A percentile compares a stretch with the other conserved stretches of the same genome.
Evolutionary conservation across 2,113 vertebrate genomes (phyloP).

Genomic region (Pagrus major): DNA sequence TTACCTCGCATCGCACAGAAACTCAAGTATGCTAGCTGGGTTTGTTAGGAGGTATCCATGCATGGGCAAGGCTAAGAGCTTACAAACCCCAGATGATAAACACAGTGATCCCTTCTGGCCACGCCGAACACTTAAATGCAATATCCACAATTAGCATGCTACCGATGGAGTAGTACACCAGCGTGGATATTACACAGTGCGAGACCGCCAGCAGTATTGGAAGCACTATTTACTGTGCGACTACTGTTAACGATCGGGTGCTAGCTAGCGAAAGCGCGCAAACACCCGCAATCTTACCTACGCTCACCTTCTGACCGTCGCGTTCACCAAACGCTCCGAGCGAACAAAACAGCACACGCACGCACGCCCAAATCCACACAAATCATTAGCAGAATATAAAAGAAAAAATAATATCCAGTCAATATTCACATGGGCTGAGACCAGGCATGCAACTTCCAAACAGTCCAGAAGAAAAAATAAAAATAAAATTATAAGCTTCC

Average conservation of each 20-base stretch:
- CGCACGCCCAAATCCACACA: conserved; percentile 15
- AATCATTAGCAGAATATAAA: conserved; percentile 46
- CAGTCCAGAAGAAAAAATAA: conserved; percentile 37
- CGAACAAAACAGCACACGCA: conserved; percentile 9
- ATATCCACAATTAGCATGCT: conserved; percentile 34
- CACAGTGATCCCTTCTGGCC: conserved; percentile 69
- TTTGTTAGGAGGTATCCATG: conserved; percentile 67
- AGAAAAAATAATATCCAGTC: conserved; percentile 50
- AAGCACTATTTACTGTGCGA: conserved; percentile 67
- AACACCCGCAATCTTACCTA: conserved; percentile 23
- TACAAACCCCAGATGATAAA: conserved; percentile 60
- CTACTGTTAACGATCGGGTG: conserved; percentile 22
- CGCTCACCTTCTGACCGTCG: conserved; percentile 18
- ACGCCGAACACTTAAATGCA: conserved; percentile 15
- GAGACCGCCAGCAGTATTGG: conserved; percentile 48
- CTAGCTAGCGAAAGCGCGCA: conserved; percentile 27
- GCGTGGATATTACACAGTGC: conserved; percentile 18
- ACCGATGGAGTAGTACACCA: conserved; percentile 5
- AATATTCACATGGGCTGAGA: conserved; percentile 60
- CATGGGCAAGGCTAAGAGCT: conserved; percentile 45
- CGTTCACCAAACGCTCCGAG: not conserved
- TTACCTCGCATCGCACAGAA: conserved; percentile 23
- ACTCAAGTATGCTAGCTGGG: conserved; percentile 64
- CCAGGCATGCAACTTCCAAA: conserved; percentile 69
- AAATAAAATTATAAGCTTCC: conserved; percentile 27